Evolutionary conservation across 1,140 invertebrate species (phyloP), one percentile per base, ranked within the genome.

Genomic region (Heliconius eleuchia): DNA sequence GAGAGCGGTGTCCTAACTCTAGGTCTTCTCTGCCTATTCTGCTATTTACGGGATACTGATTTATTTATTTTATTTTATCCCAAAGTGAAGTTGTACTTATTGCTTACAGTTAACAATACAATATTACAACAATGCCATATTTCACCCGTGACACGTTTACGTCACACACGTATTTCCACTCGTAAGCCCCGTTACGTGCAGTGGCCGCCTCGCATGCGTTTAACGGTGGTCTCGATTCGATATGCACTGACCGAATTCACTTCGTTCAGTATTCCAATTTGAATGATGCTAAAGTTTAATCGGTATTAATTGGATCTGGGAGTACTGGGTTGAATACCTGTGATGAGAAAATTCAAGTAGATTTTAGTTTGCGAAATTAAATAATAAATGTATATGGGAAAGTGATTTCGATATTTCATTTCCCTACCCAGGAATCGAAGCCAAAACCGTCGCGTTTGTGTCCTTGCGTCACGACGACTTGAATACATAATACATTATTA

Each of bases 231-330:
- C 66, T 71, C 82, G 77, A 81, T 82, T 79, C 73, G 76, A 85
- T 85, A 85, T 85, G 84, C 82, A 82, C 76, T 82, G 80, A 83
- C 82, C 80, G 80, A 81, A 78, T 80, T 85, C 55, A 77, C 77
- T 78, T 39, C 74, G 71, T 77, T 73, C 71, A 55, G 77, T 77
- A 73, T 77, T 79, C 75, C 57, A 52, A 71, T 81, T 81, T 73
- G 18, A 77, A 50, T 60, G 77, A 55, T 66, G 74, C 71, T 27
- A 74, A 37, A 79, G 46, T 39, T 27, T 42, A 34, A 39, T 72
- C n/a, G 9, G 34, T 39, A 72, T 72, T 72, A 72, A 72, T 72
- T 66, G 27, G 23, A 27, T 30, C 23, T 19, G 18, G 16, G 1
- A 9, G 7, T 66, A 66, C 23, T 0, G 50, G 6, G 16, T 52